phyloP scores from a whole-genome alignment of 2,888 invertebrate genomes.

The Cremastinae sp. region DNA sequence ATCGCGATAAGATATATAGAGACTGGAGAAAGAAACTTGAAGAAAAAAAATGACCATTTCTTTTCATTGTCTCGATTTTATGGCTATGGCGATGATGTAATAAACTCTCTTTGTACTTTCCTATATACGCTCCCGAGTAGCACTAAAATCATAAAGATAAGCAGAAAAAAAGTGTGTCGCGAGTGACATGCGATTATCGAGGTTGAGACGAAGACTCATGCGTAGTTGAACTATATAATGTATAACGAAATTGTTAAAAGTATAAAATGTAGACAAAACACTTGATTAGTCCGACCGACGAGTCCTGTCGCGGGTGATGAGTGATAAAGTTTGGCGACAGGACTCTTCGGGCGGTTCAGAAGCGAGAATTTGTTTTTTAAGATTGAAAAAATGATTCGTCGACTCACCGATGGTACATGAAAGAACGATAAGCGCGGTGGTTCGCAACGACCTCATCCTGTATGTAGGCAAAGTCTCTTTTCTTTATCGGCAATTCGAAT shows the following conservation, averaged over 20 bases:
- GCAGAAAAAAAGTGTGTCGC: background rate
- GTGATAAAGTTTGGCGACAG: background rate
- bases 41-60: too few species aligned
- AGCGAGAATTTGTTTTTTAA: background rate
- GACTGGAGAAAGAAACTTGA: too few species aligned
- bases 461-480: constrained; percentile 34
- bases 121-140: too few species aligned
- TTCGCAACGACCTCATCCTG: constrained; percentile 70
- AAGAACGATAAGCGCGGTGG: constrained; percentile 69
- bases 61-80: too few species aligned
- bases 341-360: background rate
- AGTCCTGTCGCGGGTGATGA: background rate
- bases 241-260: too few species aligned
- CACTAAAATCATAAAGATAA: too few species aligned
- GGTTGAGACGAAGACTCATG: background rate
- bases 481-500: constrained; percentile 12
- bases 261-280: too few species aligned
- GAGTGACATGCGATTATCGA: constrained; percentile 23
- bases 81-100: too few species aligned
- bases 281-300: too few species aligned
- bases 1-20: too few species aligned
- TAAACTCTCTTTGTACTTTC: too few species aligned
- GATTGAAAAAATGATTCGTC: constrained; percentile 44
- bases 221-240: too few species aligned
- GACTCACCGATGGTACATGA: constrained; percentile 75